Conservation (phyloP, 1,140 invertebrate species). For the Pseudoatta argentina region DNA sequence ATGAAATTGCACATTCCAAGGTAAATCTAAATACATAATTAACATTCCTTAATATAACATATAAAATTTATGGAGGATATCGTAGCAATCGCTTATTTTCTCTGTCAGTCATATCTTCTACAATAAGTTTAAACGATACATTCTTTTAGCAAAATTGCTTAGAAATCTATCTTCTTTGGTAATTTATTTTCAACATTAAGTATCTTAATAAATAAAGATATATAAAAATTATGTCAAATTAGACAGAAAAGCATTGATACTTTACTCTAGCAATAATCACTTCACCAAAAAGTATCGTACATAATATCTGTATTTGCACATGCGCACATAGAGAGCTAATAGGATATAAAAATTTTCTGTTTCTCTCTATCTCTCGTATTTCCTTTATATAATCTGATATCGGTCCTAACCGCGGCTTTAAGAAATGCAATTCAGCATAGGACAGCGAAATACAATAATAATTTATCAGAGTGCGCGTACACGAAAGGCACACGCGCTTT, state of each 20-base stretch:
- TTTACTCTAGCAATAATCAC: not conserved
- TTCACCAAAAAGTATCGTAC: not conserved
- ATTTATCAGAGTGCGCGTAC: constrained; percentile 2
- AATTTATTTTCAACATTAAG: not conserved
- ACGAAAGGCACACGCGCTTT: not conserved
- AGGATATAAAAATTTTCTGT: not conserved
- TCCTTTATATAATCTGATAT: constrained; percentile 1
- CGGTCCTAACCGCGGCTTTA: constrained; percentile 19
- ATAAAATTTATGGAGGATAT: not conserved
- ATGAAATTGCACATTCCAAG: not conserved
- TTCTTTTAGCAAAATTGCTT: not conserved
- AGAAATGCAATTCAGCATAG: not conserved
- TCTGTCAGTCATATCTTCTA: not conserved
- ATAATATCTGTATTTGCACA: not conserved
- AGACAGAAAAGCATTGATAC: not conserved
- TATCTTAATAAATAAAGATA: not conserved
- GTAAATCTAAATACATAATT: constrained; percentile 2
- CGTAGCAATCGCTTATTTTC: not conserved
- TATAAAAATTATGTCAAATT: not conserved
- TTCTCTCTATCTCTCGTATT: not conserved
- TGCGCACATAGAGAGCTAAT: not conserved
- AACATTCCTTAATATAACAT: not conserved
- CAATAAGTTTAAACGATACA: not conserved
- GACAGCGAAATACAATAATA: constrained; percentile 10
- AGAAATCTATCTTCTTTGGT: not conserved